Percentiles rank a stretch among this genome's conserved stretches.
Evolutionary conservation across 2,797 vertebrate genomes (phyloP).

Genomic region (Euthynnus affinis): DNA sequence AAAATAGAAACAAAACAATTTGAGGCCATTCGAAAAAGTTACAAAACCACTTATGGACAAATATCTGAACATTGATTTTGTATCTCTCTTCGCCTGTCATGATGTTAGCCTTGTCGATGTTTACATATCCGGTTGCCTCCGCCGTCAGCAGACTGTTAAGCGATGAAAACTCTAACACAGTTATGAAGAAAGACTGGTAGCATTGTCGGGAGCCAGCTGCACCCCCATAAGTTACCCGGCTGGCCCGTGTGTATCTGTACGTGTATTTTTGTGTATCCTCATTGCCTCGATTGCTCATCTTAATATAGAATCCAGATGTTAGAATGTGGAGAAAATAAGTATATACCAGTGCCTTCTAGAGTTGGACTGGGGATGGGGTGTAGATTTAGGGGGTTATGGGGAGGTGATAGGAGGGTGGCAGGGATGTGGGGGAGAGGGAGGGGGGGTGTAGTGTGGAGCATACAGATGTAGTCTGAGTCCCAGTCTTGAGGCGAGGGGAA

Average conservation of each 20-base stretch:
- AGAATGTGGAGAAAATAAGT: slow-evolving; percentile 80
- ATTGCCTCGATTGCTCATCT: slow-evolving; percentile 68
- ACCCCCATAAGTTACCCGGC: slow-evolving; percentile 63
- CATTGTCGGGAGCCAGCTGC: slow-evolving; percentile 46
- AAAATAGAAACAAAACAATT: neutral
- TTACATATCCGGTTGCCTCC: slow-evolving; percentile 78
- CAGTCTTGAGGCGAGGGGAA: neutral
- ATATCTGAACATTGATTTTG: slow-evolving; percentile 42
- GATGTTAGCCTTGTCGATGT: slow-evolving; percentile 76
- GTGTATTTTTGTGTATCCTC: slow-evolving; percentile 61
- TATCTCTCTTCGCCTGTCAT: slow-evolving; percentile 56
- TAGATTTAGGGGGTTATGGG: neutral
- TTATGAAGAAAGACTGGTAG: slow-evolving; percentile 50
- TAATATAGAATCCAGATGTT: slow-evolving; percentile 65
- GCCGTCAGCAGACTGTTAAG: slow-evolving; percentile 73
- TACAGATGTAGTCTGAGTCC: slow-evolving; percentile 13
- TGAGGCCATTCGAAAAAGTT: slow-evolving; percentile 15
- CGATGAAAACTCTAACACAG: slow-evolving; percentile 48
- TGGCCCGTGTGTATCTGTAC: slow-evolving; percentile 70
- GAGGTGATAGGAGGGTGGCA: slow-evolving; percentile 26
- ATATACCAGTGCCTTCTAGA: slow-evolving; percentile 84
- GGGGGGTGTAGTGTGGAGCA: slow-evolving; percentile 9
- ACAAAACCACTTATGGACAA: slow-evolving; percentile 1
- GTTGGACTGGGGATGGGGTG: slow-evolving; percentile 53
- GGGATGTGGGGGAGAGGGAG: slow-evolving; percentile 5